A percentile compares a stretch with the other conserved stretches of the same genome.
phyloP scores from a whole-genome alignment of 2,888 invertebrate genomes.

The Melieria picta region DNA sequence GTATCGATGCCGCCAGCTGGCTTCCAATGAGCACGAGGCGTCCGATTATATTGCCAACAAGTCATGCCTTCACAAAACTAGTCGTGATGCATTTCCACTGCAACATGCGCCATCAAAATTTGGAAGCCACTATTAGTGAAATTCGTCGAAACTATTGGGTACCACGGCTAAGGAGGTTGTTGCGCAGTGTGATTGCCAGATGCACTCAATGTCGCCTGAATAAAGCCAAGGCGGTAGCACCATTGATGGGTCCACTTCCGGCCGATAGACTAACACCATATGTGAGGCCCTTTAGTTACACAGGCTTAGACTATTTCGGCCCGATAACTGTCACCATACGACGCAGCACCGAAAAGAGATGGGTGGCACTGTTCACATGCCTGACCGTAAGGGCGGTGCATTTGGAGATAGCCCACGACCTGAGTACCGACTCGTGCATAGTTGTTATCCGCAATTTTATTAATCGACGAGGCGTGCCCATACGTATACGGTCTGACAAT shows the following conservation, averaged over 20 bases:
- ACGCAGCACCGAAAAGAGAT: not conserved
- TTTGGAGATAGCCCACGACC: too few species aligned
- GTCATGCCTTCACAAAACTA: constrained; percentile 26
- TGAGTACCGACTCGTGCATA: too few species aligned
- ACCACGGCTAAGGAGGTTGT: constrained; percentile 24
- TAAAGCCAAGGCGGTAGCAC: constrained; percentile 29
- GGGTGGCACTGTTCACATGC: too few species aligned
- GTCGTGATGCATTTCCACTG: constrained; percentile 29
- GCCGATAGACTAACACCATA: constrained; percentile 30
- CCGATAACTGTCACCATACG: constrained; percentile 28
- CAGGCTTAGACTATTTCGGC: constrained; percentile 34
- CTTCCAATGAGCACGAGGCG: constrained; percentile 29
- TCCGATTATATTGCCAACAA: constrained; percentile 35
- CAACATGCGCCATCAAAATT: constrained; percentile 38
- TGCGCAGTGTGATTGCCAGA: constrained; percentile 19
- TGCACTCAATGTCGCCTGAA: constrained; percentile 33
- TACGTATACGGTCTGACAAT: too few species aligned
- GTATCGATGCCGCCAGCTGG: constrained; percentile 34
- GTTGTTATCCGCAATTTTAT: too few species aligned
- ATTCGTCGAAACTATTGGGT: constrained; percentile 32
- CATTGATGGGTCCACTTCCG: constrained; percentile 39
- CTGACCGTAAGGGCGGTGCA: too few species aligned
- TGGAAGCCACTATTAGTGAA: constrained; percentile 35
- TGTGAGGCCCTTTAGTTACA: constrained; percentile 25
- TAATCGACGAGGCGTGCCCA: too few species aligned